Percentiles rank a stretch among this genome's conserved stretches.
Conservation (phyloP, 2,888 invertebrate species). For the Cerastis rubricosa region DNA sequence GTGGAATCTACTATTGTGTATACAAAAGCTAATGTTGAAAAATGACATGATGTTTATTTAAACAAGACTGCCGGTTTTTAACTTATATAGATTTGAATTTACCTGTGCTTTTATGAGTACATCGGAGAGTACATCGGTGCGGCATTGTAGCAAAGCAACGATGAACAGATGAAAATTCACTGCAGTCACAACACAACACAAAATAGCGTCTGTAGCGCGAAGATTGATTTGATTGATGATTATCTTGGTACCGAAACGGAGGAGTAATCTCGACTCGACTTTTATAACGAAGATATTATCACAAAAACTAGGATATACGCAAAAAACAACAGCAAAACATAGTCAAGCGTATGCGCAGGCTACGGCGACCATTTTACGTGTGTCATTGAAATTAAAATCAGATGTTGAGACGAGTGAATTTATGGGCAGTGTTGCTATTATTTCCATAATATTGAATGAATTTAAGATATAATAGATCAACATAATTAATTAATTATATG, state of each 20-base stretch:
- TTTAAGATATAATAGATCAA: too few species aligned
- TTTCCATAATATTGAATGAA: too few species aligned
- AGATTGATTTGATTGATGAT: not conserved
- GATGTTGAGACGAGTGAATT: too few species aligned
- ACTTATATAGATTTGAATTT: not conserved
- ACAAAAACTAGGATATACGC: not conserved
- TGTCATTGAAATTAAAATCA: too few species aligned
- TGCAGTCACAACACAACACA: conserved; percentile 3
- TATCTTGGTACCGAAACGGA: not conserved
- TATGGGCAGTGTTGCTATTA: too few species aligned
- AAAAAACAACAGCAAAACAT: not conserved
- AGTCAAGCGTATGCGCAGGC: not conserved
- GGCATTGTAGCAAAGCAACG: not conserved
- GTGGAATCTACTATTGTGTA: too few species aligned
- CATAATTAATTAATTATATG: too few species aligned
- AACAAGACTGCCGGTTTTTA: too few species aligned
- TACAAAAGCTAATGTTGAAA: too few species aligned
- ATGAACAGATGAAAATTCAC: conserved; percentile 2
- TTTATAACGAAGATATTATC: not conserved
- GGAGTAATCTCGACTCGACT: conserved; percentile 6
- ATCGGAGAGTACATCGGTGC: not conserved
- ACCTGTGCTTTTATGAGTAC: conserved; percentile 1
- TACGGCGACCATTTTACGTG: too few species aligned
- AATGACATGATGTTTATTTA: too few species aligned
- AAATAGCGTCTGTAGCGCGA: not conserved